Evolutionary conservation across 2,797 vertebrate genomes (phyloP).

Genomic region (Clarias fuscus): DNA sequence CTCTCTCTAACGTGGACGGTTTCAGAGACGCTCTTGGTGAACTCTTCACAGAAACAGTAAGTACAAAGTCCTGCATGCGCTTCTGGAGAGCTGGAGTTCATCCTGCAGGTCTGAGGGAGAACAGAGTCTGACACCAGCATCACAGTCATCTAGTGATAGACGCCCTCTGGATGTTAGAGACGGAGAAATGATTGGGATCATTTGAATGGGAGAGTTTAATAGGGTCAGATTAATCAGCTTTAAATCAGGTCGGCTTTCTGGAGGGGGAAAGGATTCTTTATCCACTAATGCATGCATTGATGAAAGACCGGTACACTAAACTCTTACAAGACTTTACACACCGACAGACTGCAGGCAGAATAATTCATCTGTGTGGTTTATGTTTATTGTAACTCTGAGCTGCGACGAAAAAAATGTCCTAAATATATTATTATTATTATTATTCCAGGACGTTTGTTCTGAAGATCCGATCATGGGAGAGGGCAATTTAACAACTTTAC

Average conservation of each 20-base stretch:
- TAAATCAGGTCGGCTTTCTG: neutral
- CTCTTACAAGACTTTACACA: neutral
- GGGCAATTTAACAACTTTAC: conserved; percentile 68
- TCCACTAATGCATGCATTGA: neutral
- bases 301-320: neutral
- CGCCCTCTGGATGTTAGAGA: neutral
- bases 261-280: neutral
- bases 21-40: neutral
- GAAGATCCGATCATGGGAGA: conserved; percentile 75
- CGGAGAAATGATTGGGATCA: neutral
- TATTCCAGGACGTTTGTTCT: conserved; percentile 37
- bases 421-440: neutral
- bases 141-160: neutral
- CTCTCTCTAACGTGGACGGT: neutral
- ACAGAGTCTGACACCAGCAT: neutral
- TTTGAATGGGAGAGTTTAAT: neutral
- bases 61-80: neutral
- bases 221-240: neutral
- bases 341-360: neutral
- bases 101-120: neutral
- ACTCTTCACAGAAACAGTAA: neutral
- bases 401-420: neutral
- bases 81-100: neutral
- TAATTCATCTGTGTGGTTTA: neutral
- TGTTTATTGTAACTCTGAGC: neutral